These are phyloP conservation scores for Fulmarus glacialis DNA, from an alignment of 2,113 vertebrate genomes.

Conservation along the genomic window DNA sequence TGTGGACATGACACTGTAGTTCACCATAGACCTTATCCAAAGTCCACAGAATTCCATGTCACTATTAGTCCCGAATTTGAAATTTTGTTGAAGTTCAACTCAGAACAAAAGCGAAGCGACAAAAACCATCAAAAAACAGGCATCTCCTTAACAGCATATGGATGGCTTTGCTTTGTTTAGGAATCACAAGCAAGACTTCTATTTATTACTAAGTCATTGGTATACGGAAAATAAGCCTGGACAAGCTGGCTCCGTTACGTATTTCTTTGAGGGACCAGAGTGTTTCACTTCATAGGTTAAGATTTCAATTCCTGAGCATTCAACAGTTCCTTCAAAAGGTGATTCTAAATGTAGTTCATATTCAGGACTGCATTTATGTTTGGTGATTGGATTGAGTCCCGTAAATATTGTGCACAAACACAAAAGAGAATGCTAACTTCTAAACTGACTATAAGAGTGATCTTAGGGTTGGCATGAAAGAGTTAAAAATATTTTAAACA, in stretches of 20 bases:
- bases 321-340: not conserved
- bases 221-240: not conserved
- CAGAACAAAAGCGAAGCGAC: not conserved
- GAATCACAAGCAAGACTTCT: not conserved
- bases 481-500: constrained; percentile 32
- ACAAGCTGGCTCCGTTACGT: not conserved
- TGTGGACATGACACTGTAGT: not conserved
- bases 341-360: not conserved
- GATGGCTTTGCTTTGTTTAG: not conserved
- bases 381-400: not conserved
- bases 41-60: not conserved
- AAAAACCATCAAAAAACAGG: not conserved
- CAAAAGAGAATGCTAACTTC: not conserved
- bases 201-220: not conserved
- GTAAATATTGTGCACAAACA: not conserved
- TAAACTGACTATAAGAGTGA: not conserved
- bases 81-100: not conserved
- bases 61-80: not conserved
- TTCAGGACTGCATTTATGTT: not conserved
- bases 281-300: not conserved
- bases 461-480: not conserved
- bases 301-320: not conserved
- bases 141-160: not conserved
- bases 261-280: not conserved
- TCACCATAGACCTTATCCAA: not conserved